These are phyloP conservation scores for Catagonus wagneri DNA, from an alignment of 2,113 vertebrate species.

Conservation along the genomic window DNA sequence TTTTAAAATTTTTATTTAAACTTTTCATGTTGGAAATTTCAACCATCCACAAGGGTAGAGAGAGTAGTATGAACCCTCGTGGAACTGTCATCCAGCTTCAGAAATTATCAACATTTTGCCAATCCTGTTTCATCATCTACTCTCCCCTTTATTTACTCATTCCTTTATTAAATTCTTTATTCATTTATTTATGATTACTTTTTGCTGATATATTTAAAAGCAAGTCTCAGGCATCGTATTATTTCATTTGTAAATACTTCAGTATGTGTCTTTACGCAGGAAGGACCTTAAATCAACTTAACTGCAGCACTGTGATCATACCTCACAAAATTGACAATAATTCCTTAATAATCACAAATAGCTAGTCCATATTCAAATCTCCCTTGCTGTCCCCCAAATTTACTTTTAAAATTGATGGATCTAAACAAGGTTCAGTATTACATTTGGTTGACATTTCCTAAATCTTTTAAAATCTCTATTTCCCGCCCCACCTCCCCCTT, in stretches of 20 bases:
- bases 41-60: background rate
- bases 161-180: background rate
- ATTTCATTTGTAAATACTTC: background rate
- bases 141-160: background rate
- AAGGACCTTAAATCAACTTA: background rate
- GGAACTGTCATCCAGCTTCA: background rate
- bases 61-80: background rate
- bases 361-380: background rate
- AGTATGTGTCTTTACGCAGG: background rate
- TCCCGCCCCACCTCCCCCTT: background rate
- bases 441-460: constrained; percentile 35
- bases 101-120: background rate
- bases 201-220: constrained; percentile 26
- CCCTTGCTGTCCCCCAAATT: background rate
- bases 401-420: constrained; percentile 32
- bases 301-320: background rate
- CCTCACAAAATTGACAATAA: constrained; percentile 4
- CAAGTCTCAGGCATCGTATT: background rate
- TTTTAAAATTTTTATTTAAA: constrained; percentile 46
- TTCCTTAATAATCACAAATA: background rate
- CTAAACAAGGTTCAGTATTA: background rate
- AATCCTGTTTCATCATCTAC: background rate
- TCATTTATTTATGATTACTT: background rate
- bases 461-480: background rate
- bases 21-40: constrained; percentile 42